A percentile compares a stretch with the other conserved stretches of the same genome.
Conservation (phyloP, 2,888 invertebrate species). For the Temnothorax ravouxi region DNA sequence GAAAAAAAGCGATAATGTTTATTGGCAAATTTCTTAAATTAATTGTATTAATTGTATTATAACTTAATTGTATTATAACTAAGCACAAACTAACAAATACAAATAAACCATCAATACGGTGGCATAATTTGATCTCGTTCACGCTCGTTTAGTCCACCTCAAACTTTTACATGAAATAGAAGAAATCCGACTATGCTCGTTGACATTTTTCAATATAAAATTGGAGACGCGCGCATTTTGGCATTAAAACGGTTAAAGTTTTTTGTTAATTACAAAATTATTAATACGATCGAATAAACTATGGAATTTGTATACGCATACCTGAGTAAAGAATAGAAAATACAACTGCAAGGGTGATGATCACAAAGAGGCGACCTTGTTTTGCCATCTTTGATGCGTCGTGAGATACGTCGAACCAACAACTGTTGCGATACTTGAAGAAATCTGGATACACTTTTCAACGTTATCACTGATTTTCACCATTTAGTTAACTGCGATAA, state of each 20-base stretch:
- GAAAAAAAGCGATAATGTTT: neutral
- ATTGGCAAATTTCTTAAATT: neutral
- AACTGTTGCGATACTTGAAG: slow-evolving; percentile 51
- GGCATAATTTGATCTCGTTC: neutral
- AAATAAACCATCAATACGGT: neutral
- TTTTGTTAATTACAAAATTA: neutral
- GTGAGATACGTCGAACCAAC: slow-evolving; percentile 34
- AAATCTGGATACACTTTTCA: slow-evolving; percentile 52
- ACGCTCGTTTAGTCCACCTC: neutral
- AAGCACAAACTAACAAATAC: neutral
- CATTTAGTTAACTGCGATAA: slow-evolving; percentile 46
- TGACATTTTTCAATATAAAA: neutral
- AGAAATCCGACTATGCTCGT: neutral
- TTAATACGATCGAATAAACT: neutral
- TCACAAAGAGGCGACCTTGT: neutral
- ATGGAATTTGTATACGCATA: neutral
- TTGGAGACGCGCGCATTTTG: neutral
- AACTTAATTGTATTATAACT: neutral
- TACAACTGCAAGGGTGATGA: neutral
- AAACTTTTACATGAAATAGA: neutral
- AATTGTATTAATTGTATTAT: too few species aligned
- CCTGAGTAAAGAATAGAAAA: slow-evolving; percentile 21
- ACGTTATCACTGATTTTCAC: slow-evolving; percentile 59
- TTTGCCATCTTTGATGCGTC: slow-evolving; percentile 18
- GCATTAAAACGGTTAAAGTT: neutral